phyloP scores from a whole-genome alignment of 2,888 invertebrate species.

The Rotaria sp. region DNA sequence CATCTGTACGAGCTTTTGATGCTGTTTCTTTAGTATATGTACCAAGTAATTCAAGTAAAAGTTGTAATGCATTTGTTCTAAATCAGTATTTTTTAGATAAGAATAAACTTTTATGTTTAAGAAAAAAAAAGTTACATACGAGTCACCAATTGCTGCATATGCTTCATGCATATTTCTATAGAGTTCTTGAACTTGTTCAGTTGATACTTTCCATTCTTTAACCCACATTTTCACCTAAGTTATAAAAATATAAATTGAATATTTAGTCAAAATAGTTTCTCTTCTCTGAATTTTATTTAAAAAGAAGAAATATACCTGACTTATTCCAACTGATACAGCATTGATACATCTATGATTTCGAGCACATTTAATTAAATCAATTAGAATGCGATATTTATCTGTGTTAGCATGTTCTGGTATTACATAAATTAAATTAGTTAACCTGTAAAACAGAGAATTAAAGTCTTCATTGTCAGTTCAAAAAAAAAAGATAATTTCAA shows the following conservation, averaged over 20 bases:
- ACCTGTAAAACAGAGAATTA: neutral
- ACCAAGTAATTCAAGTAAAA: constrained; percentile 33
- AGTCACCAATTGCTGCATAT: neutral
- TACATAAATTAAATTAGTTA: constrained; percentile 32
- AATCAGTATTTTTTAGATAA: neutral
- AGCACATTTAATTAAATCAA: constrained; percentile 33
- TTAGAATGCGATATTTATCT: constrained; percentile 29
- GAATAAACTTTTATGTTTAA: neutral
- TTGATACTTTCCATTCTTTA: constrained; percentile 8
- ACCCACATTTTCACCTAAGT: neutral
- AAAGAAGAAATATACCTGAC: neutral
- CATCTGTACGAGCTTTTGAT: constrained; percentile 39
- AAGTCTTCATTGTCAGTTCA: too few species aligned
- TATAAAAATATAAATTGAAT: neutral
- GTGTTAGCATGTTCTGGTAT: constrained; percentile 25
- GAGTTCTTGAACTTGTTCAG: constrained; percentile 36
- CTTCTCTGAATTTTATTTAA: too few species aligned
- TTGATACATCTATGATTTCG: neutral
- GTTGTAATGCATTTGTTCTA: constrained; percentile 27
- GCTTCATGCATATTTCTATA: constrained; percentile 38
- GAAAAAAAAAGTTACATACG: neutral
- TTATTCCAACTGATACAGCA: neutral
- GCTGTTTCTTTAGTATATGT: constrained; percentile 40
- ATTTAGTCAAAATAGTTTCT: neutral
- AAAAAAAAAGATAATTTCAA: neutral